A percentile compares a stretch with the other conserved stretches of the same genome.
Conservation (phyloP, 2,888 invertebrate species). For the Dorcus parallelipipedus region DNA sequence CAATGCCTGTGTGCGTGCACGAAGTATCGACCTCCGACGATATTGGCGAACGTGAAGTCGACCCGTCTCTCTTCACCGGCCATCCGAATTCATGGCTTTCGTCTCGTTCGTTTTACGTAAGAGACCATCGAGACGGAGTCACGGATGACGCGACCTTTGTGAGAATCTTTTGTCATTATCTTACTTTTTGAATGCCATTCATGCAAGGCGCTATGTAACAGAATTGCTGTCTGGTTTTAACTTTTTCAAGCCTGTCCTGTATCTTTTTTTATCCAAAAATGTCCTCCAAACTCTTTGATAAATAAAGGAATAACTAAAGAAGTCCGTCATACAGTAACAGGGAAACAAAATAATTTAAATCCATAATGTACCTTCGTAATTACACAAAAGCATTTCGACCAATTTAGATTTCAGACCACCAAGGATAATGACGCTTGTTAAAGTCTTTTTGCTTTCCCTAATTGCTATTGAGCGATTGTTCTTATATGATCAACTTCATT, state of each 20-base stretch:
- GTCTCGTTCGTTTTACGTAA: slow-evolving; percentile 17
- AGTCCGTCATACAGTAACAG: too few species aligned
- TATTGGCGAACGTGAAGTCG: slow-evolving; percentile 4
- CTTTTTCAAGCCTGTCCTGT: not conserved
- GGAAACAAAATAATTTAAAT: too few species aligned
- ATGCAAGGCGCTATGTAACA: slow-evolving; percentile 1
- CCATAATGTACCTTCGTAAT: too few species aligned
- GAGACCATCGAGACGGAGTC: slow-evolving; percentile 9
- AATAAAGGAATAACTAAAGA: too few species aligned
- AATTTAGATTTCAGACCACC: too few species aligned
- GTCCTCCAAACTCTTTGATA: too few species aligned
- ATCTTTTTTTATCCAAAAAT: too few species aligned
- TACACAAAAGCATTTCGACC: too few species aligned
- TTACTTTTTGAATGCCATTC: slow-evolving; percentile 10
- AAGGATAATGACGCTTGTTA: too few species aligned
- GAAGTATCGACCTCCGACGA: slow-evolving; percentile 9
- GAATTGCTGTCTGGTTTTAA: slow-evolving; percentile 3
- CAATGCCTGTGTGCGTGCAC: slow-evolving; percentile 23
- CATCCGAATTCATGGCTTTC: slow-evolving; percentile 1
- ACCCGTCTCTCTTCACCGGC: slow-evolving; percentile 16
- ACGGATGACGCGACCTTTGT: slow-evolving; percentile 22
- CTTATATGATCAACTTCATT: too few species aligned
- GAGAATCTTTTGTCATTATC: slow-evolving; percentile 25
- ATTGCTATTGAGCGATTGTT: too few species aligned
- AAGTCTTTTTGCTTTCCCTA: too few species aligned